These are phyloP conservation scores for Cricetomys ansorgei DNA, from an alignment of 2,113 vertebrate genomes.

Conservation along the genomic window DNA sequence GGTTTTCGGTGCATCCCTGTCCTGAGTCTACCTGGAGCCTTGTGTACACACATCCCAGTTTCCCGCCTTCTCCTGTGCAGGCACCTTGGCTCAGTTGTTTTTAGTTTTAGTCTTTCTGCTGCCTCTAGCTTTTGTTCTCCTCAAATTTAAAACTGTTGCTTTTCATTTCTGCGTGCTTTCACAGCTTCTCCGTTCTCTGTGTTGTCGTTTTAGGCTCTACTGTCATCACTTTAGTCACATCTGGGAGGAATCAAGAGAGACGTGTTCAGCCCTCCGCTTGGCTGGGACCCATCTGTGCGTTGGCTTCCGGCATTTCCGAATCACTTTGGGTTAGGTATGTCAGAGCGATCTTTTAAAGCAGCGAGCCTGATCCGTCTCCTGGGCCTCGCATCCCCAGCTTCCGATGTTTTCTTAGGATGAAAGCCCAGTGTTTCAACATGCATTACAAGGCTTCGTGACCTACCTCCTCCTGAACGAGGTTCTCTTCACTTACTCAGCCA, in stretches of 20 bases:
- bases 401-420: neutral
- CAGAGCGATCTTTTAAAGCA: neutral
- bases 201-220: neutral
- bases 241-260: conserved; percentile 6
- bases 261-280: neutral
- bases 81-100: too few species aligned
- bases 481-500: neutral
- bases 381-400: neutral
- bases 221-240: neutral
- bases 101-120: neutral
- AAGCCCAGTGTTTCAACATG: neutral
- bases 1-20: too few species aligned
- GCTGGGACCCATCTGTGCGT: neutral
- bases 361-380: neutral
- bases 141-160: neutral
- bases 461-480: neutral
- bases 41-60: neutral
- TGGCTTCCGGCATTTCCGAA: neutral
- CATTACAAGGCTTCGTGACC: neutral
- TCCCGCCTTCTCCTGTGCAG: neutral
- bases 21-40: neutral
- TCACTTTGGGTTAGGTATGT: conserved; percentile 10
- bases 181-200: neutral
- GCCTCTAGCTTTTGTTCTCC: neutral
- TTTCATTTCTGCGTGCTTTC: neutral